Evolutionary conservation across 2,113 vertebrate genomes (phyloP).

Genomic region (Tricholaema leucomelas): DNA sequence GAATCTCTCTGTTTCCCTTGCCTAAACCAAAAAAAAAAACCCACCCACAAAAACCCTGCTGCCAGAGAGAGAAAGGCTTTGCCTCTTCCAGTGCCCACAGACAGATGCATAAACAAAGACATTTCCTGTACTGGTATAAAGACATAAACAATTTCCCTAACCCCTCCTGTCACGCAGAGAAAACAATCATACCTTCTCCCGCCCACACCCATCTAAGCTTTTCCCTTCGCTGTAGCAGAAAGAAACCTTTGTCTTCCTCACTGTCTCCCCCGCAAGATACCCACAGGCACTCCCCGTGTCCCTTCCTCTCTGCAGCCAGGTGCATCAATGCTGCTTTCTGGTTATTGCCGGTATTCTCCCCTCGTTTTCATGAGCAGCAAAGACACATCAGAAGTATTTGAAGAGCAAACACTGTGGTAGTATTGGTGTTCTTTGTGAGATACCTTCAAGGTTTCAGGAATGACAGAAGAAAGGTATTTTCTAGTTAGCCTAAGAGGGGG

Average conservation of each 20-base stretch:
- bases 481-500: background rate
- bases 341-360: background rate
- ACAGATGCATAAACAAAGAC: constrained; percentile 1
- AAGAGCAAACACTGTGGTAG: background rate
- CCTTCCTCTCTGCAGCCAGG: background rate
- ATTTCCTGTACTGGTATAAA: constrained; percentile 4
- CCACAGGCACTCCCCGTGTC: background rate
- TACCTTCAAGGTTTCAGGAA: background rate
- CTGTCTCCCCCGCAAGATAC: background rate
- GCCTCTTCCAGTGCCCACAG: background rate
- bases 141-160: constrained; percentile 36
- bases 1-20: background rate
- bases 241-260: background rate
- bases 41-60: background rate
- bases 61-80: background rate
- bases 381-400: no score
- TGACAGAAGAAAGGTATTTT: background rate
- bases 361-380: background rate
- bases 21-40: no score
- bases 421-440: background rate
- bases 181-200: constrained; percentile 24
- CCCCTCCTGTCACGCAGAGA: background rate
- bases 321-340: background rate
- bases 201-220: background rate
- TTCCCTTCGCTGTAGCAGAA: background rate